Conservation (phyloP, 2,113 vertebrate species). For the Mormyrus iriodes region DNA sequence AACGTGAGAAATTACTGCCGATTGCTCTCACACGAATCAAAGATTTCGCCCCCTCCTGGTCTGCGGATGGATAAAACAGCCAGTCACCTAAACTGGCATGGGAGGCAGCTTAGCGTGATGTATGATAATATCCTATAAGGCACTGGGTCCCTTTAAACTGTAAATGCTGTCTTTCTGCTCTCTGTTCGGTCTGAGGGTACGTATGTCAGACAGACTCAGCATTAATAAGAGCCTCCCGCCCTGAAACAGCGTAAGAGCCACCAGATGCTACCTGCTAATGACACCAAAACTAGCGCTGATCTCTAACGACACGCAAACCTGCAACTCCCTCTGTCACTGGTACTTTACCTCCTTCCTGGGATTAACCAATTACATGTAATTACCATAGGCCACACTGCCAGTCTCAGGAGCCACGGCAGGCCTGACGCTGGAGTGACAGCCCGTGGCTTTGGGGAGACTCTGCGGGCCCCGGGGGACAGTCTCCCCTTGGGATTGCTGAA, state of each 20-base stretch:
- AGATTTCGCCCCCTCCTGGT: background rate
- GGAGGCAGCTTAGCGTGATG: background rate
- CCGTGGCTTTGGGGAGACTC: background rate
- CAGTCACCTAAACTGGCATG: background rate
- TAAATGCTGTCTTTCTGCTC: background rate
- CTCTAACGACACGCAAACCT: background rate
- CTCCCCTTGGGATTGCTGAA: background rate
- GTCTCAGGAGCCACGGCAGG: background rate
- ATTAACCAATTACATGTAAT: constrained; percentile 7
- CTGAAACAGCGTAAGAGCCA: background rate
- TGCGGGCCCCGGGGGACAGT: background rate
- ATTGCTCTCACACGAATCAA: background rate
- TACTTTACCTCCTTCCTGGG: background rate
- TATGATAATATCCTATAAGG: background rate
- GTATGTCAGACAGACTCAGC: background rate
- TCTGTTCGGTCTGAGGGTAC: background rate
- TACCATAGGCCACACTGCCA: background rate
- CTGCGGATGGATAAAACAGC: background rate
- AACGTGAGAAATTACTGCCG: background rate
- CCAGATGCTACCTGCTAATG: background rate
- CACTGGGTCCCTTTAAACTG: background rate
- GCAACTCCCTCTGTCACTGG: background rate
- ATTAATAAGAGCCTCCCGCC: background rate
- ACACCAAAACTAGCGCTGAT: background rate
- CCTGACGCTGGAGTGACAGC: background rate